Percentiles rank a stretch among this genome's conserved stretches.
Evolutionary conservation across 2,113 vertebrate genomes (phyloP).

Genomic region (Bos taurus): ARS-UCD2.0 NC_037339.1:65142001-65142500

Average conservation of each 20-base stretch:
- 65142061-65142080: neutral
- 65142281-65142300: neutral
- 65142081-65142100: neutral
- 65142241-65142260: neutral
- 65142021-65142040: neutral
- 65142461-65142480: neutral
- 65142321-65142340: neutral
- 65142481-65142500: constrained; percentile 52
- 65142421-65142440: neutral
- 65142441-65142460: constrained; percentile 28
- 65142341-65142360: neutral
- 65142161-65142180: neutral
- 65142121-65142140: neutral
- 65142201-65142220: too few relatives aligned
- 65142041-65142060: neutral
- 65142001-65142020: neutral
- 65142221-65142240: neutral
- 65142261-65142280: neutral
- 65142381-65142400: neutral
- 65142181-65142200: rapidly evolving
- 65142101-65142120: neutral
- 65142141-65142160: neutral
- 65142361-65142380: neutral
- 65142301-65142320: neutral
- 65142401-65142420: constrained; percentile 5